Base-by-base conservation (phyloP, 1,140 invertebrate genomes). In the Heliconius eleuchia region DNA sequence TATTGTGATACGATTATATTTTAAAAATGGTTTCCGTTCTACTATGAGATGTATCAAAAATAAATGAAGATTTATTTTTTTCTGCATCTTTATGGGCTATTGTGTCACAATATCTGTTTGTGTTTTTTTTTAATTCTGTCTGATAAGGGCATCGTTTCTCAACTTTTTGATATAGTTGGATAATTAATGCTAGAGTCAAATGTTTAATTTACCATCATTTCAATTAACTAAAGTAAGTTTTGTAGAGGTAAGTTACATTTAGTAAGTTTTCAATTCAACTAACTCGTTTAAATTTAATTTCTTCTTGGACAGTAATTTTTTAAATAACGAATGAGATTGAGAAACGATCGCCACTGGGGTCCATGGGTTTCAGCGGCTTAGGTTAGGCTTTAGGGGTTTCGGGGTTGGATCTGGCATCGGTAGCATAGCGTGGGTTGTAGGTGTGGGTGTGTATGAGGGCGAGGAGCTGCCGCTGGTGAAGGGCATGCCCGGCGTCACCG, bases 401-500 rank as follows among this genome's bases (percentile, higher is more conserved):
- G 74, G 52, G 74, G 77, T 76, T 82, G 80, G 23, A 60, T 57
- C 37, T 46, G 76, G 76, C 79, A 52, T 82, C 71, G 79, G 83
- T 86, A 83, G 81, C 79, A 77, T 79, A 79, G 80, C 57, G 81
- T 80, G 80, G 82, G 85, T 87, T 88, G 87, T 89, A 88, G 87
- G 84, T 88, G 83, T n/a, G 79, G 83, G 85, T 80, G 81, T 87
- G 87, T 89, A 86, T n/a, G 19, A 23, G 55, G 87, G 84, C 87
- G 83, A 74, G 83, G 84, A 74, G 85, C 84, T 84, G 89, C 88
- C 85, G 87, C 88, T 85, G 83, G 89, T 90, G 82, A 94, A 94
- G 87, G 92, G 92, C 84, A 91, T 94, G 90, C 92, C 92, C 82
- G 87, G 92, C 78, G 91, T 94, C 50, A 92, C 91, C 79, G 85